Conservation (phyloP, 2,797 vertebrate genomes). For the Alfaro cultratus region DNA sequence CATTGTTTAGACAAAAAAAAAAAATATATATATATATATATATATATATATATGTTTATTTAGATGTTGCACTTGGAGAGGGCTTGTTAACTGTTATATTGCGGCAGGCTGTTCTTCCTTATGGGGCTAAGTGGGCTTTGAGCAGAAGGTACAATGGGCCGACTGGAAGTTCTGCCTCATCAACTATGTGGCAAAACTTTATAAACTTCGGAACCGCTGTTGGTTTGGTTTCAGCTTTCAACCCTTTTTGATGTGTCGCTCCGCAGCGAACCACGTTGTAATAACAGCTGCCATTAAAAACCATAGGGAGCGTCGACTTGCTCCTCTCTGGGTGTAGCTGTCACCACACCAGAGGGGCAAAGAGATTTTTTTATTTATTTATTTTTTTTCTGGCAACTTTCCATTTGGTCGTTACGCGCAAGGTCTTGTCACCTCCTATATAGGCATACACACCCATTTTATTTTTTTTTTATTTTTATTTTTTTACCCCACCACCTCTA, state of each 20-base stretch:
- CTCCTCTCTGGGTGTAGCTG: slow-evolving; percentile 52
- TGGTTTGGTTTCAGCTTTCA: slow-evolving; percentile 29
- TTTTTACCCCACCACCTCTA: too few relatives aligned
- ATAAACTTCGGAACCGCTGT: slow-evolving; percentile 9
- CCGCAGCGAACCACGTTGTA: slow-evolving; percentile 43
- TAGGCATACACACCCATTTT: background rate
- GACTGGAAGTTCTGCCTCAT: slow-evolving; percentile 26
- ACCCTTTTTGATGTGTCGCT: slow-evolving; percentile 25
- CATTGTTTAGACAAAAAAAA: background rate
- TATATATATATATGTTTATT: background rate
- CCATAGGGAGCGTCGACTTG: slow-evolving; percentile 44
- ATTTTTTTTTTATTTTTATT: background rate
- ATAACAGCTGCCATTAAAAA: slow-evolving; percentile 53
- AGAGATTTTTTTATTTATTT: background rate
- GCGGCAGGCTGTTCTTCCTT: background rate
- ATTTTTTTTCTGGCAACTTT: slow-evolving; percentile 41
- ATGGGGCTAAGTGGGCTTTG: slow-evolving; percentile 13
- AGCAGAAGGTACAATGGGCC: slow-evolving; percentile 16
- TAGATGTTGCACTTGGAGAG: background rate
- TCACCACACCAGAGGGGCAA: slow-evolving; percentile 57
- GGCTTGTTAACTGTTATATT: background rate
- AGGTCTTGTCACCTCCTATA: slow-evolving; percentile 12
- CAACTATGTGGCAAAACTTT: slow-evolving; percentile 44
- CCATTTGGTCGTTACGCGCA: slow-evolving; percentile 52
- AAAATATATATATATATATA: too few relatives aligned